Base-by-base conservation (phyloP, 2,113 vertebrate species). In the Megaleporinus macrocephalus region DNA sequence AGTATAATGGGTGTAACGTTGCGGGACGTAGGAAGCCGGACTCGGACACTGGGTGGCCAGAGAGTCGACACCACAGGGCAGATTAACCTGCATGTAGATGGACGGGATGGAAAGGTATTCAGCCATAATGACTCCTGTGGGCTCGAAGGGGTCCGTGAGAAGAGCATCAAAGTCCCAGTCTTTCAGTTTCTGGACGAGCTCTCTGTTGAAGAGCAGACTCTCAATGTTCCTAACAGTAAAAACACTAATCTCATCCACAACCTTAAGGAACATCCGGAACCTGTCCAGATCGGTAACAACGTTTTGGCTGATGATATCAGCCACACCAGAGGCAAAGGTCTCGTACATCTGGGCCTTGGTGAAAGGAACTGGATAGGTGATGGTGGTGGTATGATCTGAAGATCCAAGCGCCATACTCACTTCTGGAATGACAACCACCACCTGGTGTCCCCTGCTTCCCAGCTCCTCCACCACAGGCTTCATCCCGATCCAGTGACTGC, bases 401-500 rank as follows among this genome's bases (percentile, higher is more conserved):
- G 3, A 49, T 59, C 90, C 90, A 65, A 94, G 47, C 1, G 87
- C 11, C 36, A 92, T 0, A 10, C 55, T 89, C 3, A 78, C 76
- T 0, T 94, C 93, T 0, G 93, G 91, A 9, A 89, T 81, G 2
- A 94, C 53, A 0, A 89, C 89, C 18, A 94, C 71, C 0, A 87
- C 65, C 5, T 93, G 47, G 0, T 95, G 94, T 0, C 93, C 95
- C 68, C 78, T 89, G 16, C 87, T 74, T 0, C 84, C 75, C 7
- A 95, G 91, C 15, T 90, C 88, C 74, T 86, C 79, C 74, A 94
- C 77, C 1, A 86, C 55, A 0, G 69, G 0, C 1, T 27, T 30
- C 91, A 95, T 93, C 74, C 92, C 95, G 13, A 93, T 88, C 94
- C 94, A 96, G 79, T 93, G 94, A 49, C 94, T 96, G 77, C 93